Conservation (phyloP, 2,113 vertebrate species). For the Nycticebus coucang region DNA sequence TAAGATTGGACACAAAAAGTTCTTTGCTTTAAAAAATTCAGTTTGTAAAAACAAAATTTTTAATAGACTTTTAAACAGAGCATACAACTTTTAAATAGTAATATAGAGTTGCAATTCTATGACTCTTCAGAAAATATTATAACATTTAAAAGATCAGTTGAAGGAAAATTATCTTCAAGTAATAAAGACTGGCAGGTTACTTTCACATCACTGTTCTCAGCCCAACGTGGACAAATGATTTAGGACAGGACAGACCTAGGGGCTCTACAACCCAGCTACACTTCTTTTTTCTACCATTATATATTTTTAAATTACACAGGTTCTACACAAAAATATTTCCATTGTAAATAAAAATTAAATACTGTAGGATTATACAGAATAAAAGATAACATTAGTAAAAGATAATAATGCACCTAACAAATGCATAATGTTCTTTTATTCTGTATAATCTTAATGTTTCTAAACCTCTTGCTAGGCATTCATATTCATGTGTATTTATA, state of each 20-base stretch:
- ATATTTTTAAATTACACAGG: background rate
- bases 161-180: conserved; percentile 40
- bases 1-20: conserved; percentile 49
- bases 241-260: background rate
- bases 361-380: background rate
- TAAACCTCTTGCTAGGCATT: background rate
- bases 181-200: background rate
- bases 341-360: conserved; percentile 25
- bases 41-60: conserved; percentile 33
- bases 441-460: background rate
- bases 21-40: conserved; percentile 42
- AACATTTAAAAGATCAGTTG: background rate
- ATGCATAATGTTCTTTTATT: too few species aligned
- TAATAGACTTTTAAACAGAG: conserved; percentile 43
- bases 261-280: background rate
- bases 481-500: background rate
- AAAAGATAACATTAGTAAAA: background rate
- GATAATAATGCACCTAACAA: too few species aligned
- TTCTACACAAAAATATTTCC: conserved; percentile 20
- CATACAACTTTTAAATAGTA: background rate
- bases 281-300: background rate
- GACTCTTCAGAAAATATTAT: background rate
- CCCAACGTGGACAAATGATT: background rate
- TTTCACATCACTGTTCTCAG: background rate
- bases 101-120: background rate